These are phyloP conservation scores for Dreissena rostriformis DNA, from an alignment of 1,140 invertebrate species.

Conservation along the genomic window DNA sequence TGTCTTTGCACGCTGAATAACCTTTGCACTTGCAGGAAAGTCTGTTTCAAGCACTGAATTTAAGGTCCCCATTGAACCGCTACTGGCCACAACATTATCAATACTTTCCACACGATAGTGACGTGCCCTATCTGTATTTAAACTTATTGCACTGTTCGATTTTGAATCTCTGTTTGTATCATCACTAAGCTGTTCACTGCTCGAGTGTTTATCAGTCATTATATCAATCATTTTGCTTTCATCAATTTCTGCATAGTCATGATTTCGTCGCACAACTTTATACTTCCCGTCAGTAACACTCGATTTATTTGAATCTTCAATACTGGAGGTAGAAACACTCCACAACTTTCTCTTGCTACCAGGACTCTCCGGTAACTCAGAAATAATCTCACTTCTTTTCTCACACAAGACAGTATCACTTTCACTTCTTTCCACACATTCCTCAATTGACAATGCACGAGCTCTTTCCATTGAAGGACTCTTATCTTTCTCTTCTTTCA, in stretches of 20 bases:
- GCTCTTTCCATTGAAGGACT: constrained; percentile 44
- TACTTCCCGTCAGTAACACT: constrained; percentile 24
- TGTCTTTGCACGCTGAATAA: neutral
- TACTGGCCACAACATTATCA: constrained; percentile 4
- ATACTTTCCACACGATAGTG: constrained; percentile 42
- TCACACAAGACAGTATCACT: neutral
- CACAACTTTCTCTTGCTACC: constrained; percentile 64
- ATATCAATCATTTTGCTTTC: constrained; percentile 18
- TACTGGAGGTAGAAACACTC: constrained; percentile 53
- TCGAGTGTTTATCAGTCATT: neutral
- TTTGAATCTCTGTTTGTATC: no score
- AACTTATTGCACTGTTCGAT: constrained; percentile 7
- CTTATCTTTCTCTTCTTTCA: constrained; percentile 54
- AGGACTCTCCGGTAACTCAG: constrained; percentile 66
- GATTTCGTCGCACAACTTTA: constrained; percentile 68
- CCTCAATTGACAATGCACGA: neutral
- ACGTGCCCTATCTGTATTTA: constrained; percentile 7
- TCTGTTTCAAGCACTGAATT: constrained; percentile 48
- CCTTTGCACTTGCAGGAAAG: constrained; percentile 29
- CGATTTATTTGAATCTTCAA: constrained; percentile 38
- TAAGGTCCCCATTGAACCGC: neutral
- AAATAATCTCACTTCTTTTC: constrained; percentile 26
- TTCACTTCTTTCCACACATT: no score
- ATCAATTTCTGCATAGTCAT: constrained; percentile 76
- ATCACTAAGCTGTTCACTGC: neutral